A percentile compares a stretch with the other conserved stretches of the same genome.
phyloP scores from a whole-genome alignment of 2,113 vertebrate species.

The Perca flavescens region DNA sequence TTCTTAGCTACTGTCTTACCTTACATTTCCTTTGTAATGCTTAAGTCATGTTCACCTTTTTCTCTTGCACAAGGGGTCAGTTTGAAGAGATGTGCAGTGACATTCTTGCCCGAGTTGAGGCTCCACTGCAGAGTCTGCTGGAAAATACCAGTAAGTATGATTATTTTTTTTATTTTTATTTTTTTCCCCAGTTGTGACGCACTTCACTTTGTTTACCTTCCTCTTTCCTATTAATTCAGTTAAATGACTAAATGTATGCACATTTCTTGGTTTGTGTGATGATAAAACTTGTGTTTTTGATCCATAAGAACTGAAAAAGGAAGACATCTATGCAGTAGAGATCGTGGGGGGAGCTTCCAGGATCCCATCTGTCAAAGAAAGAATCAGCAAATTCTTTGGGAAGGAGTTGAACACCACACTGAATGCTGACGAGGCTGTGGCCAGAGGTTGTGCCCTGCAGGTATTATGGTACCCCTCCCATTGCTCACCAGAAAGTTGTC shows the following conservation, averaged over 20 bases:
- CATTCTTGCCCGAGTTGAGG: slow-evolving; percentile 89
- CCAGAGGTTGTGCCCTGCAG: slow-evolving; percentile 96
- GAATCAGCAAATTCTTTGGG: slow-evolving; percentile 95
- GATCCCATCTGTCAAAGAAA: slow-evolving; percentile 95
- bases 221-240: background rate
- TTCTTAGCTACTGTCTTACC: background rate
- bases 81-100: slow-evolving; percentile 95
- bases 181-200: background rate
- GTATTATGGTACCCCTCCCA: slow-evolving; percentile 69
- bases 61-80: slow-evolving; percentile 82
- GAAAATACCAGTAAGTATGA: slow-evolving; percentile 93
- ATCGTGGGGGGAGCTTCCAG: slow-evolving; percentile 97
- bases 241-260: background rate
- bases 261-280: background rate
- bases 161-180: background rate
- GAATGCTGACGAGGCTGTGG: slow-evolving; percentile 97
- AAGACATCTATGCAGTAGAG: slow-evolving; percentile 96
- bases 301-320: slow-evolving; percentile 90
- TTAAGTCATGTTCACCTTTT: slow-evolving; percentile 14
- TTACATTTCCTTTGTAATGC: background rate
- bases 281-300: background rate
- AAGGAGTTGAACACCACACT: slow-evolving; percentile 96
- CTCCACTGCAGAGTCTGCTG: slow-evolving; percentile 91
- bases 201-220: background rate
- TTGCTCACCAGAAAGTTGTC: background rate